Conservation (phyloP, 1,140 invertebrate genomes). For the Hyles vespertilio region DNA sequence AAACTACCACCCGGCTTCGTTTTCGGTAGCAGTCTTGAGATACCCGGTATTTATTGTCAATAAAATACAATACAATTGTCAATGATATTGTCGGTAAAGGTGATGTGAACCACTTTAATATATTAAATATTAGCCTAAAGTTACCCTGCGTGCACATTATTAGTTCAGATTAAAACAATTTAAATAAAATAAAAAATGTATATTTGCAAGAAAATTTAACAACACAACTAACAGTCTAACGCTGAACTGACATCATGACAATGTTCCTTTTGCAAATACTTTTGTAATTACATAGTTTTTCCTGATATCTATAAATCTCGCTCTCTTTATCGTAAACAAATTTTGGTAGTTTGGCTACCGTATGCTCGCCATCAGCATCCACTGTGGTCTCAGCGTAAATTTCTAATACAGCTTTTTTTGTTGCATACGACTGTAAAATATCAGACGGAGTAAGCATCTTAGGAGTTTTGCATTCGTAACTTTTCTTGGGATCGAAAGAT, state of each 20-base stretch:
- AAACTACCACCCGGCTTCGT: too few species aligned
- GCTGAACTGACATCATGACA: constrained; percentile 20
- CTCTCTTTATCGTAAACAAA: constrained; percentile 38
- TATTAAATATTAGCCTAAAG: too few species aligned
- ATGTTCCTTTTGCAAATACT: constrained; percentile 19
- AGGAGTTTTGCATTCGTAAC: constrained; percentile 1
- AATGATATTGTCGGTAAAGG: too few species aligned
- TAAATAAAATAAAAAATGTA: not conserved
- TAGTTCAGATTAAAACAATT: too few species aligned
- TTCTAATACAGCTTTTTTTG: constrained; percentile 56
- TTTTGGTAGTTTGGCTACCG: constrained; percentile 47
- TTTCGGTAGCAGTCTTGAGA: too few species aligned
- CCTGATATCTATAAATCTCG: constrained; percentile 30
- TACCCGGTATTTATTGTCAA: too few species aligned
- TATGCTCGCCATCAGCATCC: constrained; percentile 23
- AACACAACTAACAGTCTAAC: constrained; percentile 1
- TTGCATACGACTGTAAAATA: constrained; percentile 50
- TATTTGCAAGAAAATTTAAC: not conserved
- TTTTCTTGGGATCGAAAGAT: not conserved
- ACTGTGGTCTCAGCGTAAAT: constrained; percentile 47
- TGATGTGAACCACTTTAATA: too few species aligned
- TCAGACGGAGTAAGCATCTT: constrained; percentile 15
- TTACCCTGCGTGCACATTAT: too few species aligned
- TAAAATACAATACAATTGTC: too few species aligned
- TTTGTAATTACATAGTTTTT: constrained; percentile 12